Evolutionary conservation across 2,888 invertebrate genomes (phyloP).

Genomic region (Orthonevra nobilis): DNA sequence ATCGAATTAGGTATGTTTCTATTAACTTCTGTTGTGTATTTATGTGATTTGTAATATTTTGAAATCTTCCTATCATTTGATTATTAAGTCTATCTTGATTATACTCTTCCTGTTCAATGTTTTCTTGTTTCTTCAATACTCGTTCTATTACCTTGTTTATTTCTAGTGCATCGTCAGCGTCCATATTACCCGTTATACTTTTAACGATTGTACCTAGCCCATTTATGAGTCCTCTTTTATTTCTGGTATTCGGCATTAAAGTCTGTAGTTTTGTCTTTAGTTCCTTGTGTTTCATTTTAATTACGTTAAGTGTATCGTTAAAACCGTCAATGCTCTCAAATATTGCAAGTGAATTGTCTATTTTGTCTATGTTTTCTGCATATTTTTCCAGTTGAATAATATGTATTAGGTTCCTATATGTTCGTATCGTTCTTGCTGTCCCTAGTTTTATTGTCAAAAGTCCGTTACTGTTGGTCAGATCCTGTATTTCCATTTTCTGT

Average conservation of each 20-base stretch:
- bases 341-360: background rate
- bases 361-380: background rate
- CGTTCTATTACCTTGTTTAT: background rate
- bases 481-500: background rate
- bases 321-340: background rate
- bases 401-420: background rate
- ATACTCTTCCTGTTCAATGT: background rate
- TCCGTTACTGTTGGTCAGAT: background rate
- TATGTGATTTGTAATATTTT: slow-evolving; percentile 1
- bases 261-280: background rate
- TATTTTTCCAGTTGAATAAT: background rate
- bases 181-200: slow-evolving; percentile 4
- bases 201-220: no score
- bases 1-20: no score
- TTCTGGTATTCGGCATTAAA: background rate
- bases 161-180: background rate
- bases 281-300: background rate
- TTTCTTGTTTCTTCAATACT: background rate
- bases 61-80: slow-evolving; percentile 2
- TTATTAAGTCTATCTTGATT: background rate
- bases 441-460: background rate
- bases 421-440: background rate
- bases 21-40: background rate
- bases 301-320: background rate
- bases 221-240: background rate